Conservation (phyloP, 2,797 vertebrate species). For the Dallia pectoralis region DNA sequence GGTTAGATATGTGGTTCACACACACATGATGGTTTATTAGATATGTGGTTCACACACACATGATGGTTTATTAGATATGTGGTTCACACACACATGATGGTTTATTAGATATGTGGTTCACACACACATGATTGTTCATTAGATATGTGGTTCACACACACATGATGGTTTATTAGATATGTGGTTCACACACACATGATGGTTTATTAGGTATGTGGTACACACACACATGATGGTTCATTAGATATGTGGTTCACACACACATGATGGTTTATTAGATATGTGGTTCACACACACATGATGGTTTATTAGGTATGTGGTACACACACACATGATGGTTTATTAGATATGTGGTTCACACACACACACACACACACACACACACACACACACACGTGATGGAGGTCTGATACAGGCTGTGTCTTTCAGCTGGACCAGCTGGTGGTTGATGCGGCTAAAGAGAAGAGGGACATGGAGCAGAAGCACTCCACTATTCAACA, state of each 20-base stretch:
- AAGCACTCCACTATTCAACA: conserved; percentile 98
- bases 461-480: conserved; percentile 96
- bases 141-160: neutral
- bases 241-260: neutral
- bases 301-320: too few species aligned
- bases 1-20: neutral
- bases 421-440: conserved; percentile 91
- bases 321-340: neutral
- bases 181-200: neutral
- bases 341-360: neutral
- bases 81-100: neutral
- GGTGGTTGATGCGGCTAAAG: conserved; percentile 90
- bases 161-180: too few species aligned
- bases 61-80: too few species aligned
- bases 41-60: neutral
- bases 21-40: too few species aligned
- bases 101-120: too few species aligned
- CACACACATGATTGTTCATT: too few species aligned
- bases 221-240: neutral
- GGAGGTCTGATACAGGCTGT: conserved; percentile 12
- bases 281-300: neutral
- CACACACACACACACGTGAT: neutral
- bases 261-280: too few species aligned
- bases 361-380: neutral
- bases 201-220: too few species aligned